Evolutionary conservation across 2,888 invertebrate species (phyloP), one percentile per base, ranked within the genome.

Genomic region (Eristalis tenax): DNA sequence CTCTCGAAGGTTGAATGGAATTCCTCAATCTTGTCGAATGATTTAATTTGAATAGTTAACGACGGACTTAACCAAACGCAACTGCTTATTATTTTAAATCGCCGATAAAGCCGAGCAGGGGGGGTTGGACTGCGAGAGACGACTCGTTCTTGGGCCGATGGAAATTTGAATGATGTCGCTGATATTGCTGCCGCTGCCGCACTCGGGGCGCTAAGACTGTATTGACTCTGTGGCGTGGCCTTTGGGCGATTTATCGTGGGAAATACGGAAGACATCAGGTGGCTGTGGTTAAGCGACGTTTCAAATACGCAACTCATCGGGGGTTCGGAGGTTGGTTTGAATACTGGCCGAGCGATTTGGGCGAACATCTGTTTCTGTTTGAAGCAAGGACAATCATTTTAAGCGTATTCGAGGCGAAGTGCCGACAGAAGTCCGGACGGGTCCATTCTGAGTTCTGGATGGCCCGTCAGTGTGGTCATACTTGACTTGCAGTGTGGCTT

Each of bases 41-140:
- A 75, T 83, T 82, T 83, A 70, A 86, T 86, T 86, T 86, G 83
- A 86, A 86, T 82, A 78, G 65, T 64, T 82, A 82, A 78, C 82
- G 76, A 78, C 70, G 56, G 71, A 75, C 66, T 59, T 71, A 56
- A 63, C 18, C 18, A 28, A 43, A 38, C 38, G 18, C 43, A 69
- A 75, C 83, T 79, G 79, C 65, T 71, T 75, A 71, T 70, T 38
- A 43, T 57, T 57, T 79, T 32, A 26, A 79, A 63, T 50, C 57
- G 43, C 63, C 23, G 43, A 68, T 61, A 76, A 18, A 50, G 50
- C 43, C 50, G 50, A 15, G 15, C 43, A 1, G 43, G n/a, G n/a
- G 5, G 43, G 18, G 18, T 18, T 50, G 50, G 18, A 50, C 18
- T 18, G 50, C n/a, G 32, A 8, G 32, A 10, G 32, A 1, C 32